Evolutionary conservation across 2,888 invertebrate genomes (phyloP), one percentile per base, ranked within the genome.

Genomic region (Tyria jacobaeae): DNA sequence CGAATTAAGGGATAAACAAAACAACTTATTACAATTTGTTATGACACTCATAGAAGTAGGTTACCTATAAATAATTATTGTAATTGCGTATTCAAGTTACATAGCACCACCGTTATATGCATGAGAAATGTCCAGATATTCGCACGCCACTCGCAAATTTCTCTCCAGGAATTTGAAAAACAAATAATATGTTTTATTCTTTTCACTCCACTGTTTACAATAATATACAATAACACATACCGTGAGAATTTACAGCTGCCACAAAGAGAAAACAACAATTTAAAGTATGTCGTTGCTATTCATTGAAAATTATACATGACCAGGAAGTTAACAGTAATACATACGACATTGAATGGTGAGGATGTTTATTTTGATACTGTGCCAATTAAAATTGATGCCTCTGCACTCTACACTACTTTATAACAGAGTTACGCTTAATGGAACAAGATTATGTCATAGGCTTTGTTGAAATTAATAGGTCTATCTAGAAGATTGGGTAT

Each of bases 221-320:
- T 17, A 31, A 21, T 34, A 7, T 35, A 34, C 51, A 15, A 24
- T 37, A 25, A n/a, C 3, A 50, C 34, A 25, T 17, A 44, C 27
- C 27, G 54, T 54, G 41, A 27, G 39, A 54, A 54, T 0, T n/a
- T 31, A 48, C 17, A 25, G 15, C 25, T 24, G 10, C 3, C 14
- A 50, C 49, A 57, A 27, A 39, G 9, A 17, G 31, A 39, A 49
- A 57, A 47, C 44, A n/a, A 35, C 21, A 27, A 35, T 47, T 59
- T n/a, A 35, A 44, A 35, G 6, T 14, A 39, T 24, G 51, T 25
- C 21, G 27, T 31, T 37, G 25, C 17, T 7, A 34, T 34, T 31
- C 57, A 39, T 50, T 39, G 3, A 39, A 49, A 57, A 57, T 25
- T 37, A 37, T 35, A 24, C 41, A 58, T 41, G 41, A 51, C 57